Percentiles rank a stretch among this genome's conserved stretches.
Conservation (phyloP, 30 jellyfish, hydroid and myxozoan species). For the Sanderia malayensis region DNA sequence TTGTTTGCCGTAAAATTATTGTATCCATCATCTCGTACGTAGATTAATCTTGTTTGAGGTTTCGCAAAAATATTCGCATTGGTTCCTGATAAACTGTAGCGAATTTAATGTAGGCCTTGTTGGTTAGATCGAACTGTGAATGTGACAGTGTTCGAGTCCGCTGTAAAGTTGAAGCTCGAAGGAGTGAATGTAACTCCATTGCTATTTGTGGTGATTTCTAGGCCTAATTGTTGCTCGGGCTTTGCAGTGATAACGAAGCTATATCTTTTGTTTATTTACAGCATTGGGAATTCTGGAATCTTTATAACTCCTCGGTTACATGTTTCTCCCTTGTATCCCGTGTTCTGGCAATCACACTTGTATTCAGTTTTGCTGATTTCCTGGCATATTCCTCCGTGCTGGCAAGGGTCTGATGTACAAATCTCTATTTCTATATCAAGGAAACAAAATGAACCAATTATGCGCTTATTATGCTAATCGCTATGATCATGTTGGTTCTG, state of each 20-base stretch:
- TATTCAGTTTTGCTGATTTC: slow-evolving; percentile 4
- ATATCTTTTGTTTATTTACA: background rate
- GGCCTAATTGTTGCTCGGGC: slow-evolving; percentile 27
- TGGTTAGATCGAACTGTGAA: slow-evolving; percentile 16
- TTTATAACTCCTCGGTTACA: slow-evolving; percentile 47
- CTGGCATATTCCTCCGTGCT: slow-evolving; percentile 45
- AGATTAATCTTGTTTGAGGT: slow-evolving; percentile 26
- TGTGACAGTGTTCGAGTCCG: background rate
- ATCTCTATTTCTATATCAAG: slow-evolving; percentile 57
- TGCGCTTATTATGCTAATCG: too few species aligned
- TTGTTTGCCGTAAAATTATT: background rate
- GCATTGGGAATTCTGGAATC: slow-evolving; percentile 36
- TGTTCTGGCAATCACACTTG: slow-evolving; percentile 35
- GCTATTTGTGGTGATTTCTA: slow-evolving; percentile 10
- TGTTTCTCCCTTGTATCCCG: slow-evolving; percentile 51
- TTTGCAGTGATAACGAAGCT: slow-evolving; percentile 33
- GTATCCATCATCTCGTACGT: background rate
- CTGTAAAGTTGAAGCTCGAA: slow-evolving; percentile 14
- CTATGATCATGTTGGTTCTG: too few species aligned
- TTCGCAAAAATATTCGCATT: slow-evolving; percentile 27
- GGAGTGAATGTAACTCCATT: slow-evolving; percentile 13
- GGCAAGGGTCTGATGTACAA: slow-evolving; percentile 68
- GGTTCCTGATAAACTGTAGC: slow-evolving; percentile 14
- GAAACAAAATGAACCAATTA: too few species aligned
- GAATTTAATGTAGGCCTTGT: slow-evolving; percentile 21